Evolutionary conservation across 2,797 vertebrate species (phyloP).

Genomic region (Enteromius mattozi): DNA sequence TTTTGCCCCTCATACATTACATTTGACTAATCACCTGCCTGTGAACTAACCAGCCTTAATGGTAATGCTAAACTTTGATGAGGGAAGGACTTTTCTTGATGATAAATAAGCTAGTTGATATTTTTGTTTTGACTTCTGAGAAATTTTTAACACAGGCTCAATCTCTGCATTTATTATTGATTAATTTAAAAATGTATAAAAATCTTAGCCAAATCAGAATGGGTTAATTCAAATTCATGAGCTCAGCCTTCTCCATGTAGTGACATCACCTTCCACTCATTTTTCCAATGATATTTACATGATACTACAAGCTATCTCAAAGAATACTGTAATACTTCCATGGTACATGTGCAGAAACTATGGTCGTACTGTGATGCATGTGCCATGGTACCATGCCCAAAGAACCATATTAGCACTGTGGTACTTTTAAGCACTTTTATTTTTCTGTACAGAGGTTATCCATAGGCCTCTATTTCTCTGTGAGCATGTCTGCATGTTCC

Average conservation of each 20-base stretch:
- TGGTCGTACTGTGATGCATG: neutral
- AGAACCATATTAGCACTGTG: neutral
- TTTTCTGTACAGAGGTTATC: constrained; percentile 15
- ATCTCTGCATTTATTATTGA: neutral
- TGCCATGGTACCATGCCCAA: neutral
- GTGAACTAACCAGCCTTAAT: neutral
- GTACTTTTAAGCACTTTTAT: neutral
- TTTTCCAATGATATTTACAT: neutral
- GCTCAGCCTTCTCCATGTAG: neutral
- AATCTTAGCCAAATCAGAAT: neutral
- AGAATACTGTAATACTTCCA: neutral
- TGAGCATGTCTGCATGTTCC: constrained; percentile 24
- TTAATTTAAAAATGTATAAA: neutral
- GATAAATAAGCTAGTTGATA: neutral
- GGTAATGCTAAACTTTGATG: neutral
- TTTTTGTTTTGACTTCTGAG: neutral
- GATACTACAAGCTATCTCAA: neutral
- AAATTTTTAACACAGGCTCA: neutral
- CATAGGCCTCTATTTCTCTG: constrained; percentile 23
- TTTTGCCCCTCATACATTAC: neutral
- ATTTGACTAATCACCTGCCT: neutral
- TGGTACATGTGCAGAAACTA: neutral
- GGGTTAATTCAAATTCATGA: neutral
- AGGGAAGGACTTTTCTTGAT: neutral
- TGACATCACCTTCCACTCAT: neutral